These are phyloP conservation scores for Marmota monax DNA, from an alignment of 2,113 vertebrate genomes.

Conservation along the genomic window DNA sequence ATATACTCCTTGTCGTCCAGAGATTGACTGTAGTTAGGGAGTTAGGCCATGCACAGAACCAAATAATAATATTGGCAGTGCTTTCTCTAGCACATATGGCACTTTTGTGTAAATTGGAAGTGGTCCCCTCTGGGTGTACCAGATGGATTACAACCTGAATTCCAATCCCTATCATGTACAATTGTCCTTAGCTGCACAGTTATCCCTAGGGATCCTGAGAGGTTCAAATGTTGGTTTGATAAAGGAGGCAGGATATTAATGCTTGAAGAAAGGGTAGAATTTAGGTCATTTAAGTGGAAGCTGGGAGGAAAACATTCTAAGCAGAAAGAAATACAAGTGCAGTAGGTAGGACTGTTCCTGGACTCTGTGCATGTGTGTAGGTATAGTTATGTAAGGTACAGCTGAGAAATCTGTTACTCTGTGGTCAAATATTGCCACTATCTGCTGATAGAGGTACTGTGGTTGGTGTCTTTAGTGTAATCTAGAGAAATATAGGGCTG, in stretches of 20 bases:
- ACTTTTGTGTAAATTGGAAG: neutral
- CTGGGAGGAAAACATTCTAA: slow-evolving; percentile 14
- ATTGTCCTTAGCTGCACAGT: neutral
- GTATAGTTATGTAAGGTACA: neutral
- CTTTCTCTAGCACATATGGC: neutral
- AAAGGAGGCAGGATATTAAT: neutral
- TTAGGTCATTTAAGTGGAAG: neutral
- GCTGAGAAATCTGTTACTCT: neutral
- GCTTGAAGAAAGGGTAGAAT: neutral
- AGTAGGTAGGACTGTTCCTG: neutral
- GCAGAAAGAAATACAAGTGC: neutral
- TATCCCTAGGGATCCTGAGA: neutral
- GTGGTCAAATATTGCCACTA: neutral
- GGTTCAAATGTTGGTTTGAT: slow-evolving; percentile 1
- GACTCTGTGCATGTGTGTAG: neutral
- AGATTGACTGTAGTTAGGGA: neutral
- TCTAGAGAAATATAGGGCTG: neutral
- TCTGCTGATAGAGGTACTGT: neutral
- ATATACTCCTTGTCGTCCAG: neutral
- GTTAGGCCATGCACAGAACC: neutral
- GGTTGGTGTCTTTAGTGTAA: neutral
- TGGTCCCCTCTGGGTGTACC: neutral
- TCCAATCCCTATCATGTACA: neutral
- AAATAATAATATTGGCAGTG: neutral
- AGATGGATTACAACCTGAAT: slow-evolving; percentile 2